Base-by-base conservation (phyloP, 2,888 invertebrate genomes). In the Dysmachus trigonus region DNA sequence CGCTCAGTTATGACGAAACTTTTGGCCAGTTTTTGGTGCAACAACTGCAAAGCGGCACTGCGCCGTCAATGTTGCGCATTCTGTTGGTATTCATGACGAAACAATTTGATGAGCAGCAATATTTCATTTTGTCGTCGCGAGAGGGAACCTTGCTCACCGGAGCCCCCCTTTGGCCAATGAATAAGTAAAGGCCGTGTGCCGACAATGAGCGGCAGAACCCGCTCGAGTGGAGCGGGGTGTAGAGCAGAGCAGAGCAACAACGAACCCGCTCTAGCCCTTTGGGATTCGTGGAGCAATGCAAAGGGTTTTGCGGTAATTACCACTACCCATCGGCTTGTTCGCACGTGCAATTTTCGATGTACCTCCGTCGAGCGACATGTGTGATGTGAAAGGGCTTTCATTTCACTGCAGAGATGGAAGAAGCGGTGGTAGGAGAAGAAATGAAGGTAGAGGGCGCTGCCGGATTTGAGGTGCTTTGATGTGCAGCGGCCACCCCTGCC, bases 11-110 rank as follows among this genome's bases (percentile, higher is more conserved):
- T 72, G 72, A 83, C 71, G 83, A 83, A 83, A 83, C 72, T 83
- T 72, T 83, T 83, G 83, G 83, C 72, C 83, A 72, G 41, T 72
- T 74, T 85, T 85, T 85, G 85, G 85, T 85, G 85, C 85, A 85
- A 85, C 85, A 85, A 85, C 85, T 85, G 85, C 85, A 85, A 33
- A 85, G 85, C 85, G 41, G 85, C 62, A 85, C 15, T 85, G 85
- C 85, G 85, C 85, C 77, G 79, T 71, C 77, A 85, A 85, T 31
- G 62, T 53, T 85, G 85, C 85, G 85, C 85, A 85, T 85, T 85
- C 76, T 71, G 76, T 62, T 85, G 35, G 76, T 76, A 84, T 76
- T 85, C 77, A 51, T 85, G 85, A 85, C 85, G 74, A 74, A 74
- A 73, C 33, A 72, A 51, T 85, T 72, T 83, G 83, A 83, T 72